Evolutionary conservation across 2,797 vertebrate genomes (phyloP).

Genomic region (Pseudomugil gertrudae): DNA sequence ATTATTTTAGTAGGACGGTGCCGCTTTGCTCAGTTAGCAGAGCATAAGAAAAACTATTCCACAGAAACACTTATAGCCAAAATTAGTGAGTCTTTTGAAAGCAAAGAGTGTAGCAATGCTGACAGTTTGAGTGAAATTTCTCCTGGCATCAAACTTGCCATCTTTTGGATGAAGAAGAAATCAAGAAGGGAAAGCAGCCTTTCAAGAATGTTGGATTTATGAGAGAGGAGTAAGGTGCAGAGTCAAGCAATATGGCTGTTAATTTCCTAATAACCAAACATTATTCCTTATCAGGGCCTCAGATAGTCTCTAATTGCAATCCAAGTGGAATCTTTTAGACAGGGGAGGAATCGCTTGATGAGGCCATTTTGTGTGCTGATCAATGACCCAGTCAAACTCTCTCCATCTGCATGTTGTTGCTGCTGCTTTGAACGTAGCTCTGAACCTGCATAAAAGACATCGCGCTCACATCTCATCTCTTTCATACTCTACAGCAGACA

Average conservation of each 20-base stretch:
- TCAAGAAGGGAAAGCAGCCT: constrained; percentile 52
- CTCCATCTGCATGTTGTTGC: constrained; percentile 67
- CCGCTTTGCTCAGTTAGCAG: constrained; percentile 22
- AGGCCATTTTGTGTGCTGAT: constrained; percentile 83
- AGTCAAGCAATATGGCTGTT: constrained; percentile 67
- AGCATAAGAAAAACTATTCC: constrained; percentile 27
- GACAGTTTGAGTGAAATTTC: constrained; percentile 48
- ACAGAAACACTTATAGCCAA: constrained; percentile 43
- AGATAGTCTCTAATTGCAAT: constrained; percentile 80
- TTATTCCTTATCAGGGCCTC: constrained; percentile 80
- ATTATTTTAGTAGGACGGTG: neutral
- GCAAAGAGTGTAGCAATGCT: constrained; percentile 8
- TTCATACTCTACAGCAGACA: constrained; percentile 75
- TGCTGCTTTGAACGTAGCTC: constrained; percentile 82
- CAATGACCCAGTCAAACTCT: constrained; percentile 82
- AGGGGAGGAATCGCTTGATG: constrained; percentile 83
- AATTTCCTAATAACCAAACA: constrained; percentile 80
- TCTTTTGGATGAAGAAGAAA: constrained; percentile 44
- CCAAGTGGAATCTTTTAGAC: constrained; percentile 76
- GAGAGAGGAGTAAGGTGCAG: constrained; percentile 61
- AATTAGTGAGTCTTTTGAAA: constrained; percentile 30
- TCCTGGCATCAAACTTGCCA: constrained; percentile 46
- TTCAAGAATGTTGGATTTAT: constrained; percentile 61
- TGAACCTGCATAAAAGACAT: constrained; percentile 85
- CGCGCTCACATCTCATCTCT: constrained; percentile 81